phyloP scores from a whole-genome alignment of 2,797 vertebrate species.

The Acipenser oxyrinchus region DNA sequence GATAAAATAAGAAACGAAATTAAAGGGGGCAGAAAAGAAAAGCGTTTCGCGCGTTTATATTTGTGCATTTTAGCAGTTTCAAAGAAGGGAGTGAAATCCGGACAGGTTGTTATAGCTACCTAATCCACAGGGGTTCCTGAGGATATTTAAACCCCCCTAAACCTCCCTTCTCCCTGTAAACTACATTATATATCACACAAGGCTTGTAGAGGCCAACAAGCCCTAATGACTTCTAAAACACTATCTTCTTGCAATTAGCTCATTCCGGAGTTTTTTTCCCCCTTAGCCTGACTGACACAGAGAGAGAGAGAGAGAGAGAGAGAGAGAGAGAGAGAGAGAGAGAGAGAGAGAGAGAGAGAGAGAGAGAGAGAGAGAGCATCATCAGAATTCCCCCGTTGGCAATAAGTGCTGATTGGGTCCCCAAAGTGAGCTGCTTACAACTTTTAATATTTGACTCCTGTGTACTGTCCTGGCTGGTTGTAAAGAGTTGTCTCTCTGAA shows the following conservation, averaged over 20 bases:
- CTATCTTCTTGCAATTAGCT: slow-evolving; percentile 70
- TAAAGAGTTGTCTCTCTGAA: slow-evolving; percentile 47
- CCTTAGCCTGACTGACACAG: slow-evolving; percentile 43
- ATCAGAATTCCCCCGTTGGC: slow-evolving; percentile 78
- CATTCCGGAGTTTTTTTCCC: slow-evolving; percentile 52
- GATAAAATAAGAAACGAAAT: slow-evolving; percentile 25
- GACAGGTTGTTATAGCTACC: slow-evolving; percentile 89
- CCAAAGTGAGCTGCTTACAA: slow-evolving; percentile 59
- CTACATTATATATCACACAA: slow-evolving; percentile 75
- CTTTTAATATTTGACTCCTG: slow-evolving; percentile 67
- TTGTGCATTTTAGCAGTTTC: slow-evolving; percentile 76
- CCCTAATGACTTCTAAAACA: slow-evolving; percentile 79
- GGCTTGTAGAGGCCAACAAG: slow-evolving; percentile 69
- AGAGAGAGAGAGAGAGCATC: slow-evolving; percentile 40
- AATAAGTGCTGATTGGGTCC: slow-evolving; percentile 77
- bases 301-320: slow-evolving; percentile 34
- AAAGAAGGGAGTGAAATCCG: slow-evolving; percentile 78
- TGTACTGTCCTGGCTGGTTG: slow-evolving; percentile 56
- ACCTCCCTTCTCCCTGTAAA: slow-evolving; percentile 62
- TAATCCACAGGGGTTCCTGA: slow-evolving; percentile 74
- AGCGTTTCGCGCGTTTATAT: slow-evolving; percentile 65
- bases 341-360: no score
- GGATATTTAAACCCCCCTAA: slow-evolving; percentile 75
- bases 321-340: slow-evolving; percentile 8
- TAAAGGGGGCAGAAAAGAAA: slow-evolving; percentile 22